Evolutionary conservation across 2,888 invertebrate genomes (phyloP).

Genomic region (Megaustenia siamemsis): DNA sequence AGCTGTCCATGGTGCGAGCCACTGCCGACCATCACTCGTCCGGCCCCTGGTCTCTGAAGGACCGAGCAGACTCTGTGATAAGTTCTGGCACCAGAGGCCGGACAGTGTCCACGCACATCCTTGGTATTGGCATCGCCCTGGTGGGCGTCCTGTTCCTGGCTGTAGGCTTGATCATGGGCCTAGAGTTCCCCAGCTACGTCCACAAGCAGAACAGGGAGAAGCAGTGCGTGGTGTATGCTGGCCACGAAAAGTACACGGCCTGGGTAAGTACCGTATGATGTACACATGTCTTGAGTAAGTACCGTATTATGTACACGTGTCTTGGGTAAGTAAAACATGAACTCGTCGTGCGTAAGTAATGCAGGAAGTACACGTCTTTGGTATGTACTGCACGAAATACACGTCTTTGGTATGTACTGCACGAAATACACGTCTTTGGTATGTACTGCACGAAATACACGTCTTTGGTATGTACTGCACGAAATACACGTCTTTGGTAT

Average conservation of each 20-base stretch:
- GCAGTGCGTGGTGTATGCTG: slow-evolving; percentile 64
- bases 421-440: too few relatives aligned
- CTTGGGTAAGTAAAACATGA: too few relatives aligned
- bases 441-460: too few relatives aligned
- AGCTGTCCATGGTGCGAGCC: slow-evolving; percentile 24
- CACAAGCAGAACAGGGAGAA: slow-evolving; percentile 62
- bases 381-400: too few relatives aligned
- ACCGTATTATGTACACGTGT: too few relatives aligned
- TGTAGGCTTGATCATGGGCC: slow-evolving; percentile 70
- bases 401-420: too few relatives aligned
- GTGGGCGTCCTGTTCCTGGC: slow-evolving; percentile 66
- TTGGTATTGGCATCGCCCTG: slow-evolving; percentile 69
- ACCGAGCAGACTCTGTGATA: slow-evolving; percentile 27
- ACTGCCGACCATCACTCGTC: slow-evolving; percentile 30
- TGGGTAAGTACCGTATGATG: slow-evolving; percentile 74
- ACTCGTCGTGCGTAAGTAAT: too few relatives aligned
- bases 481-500: too few relatives aligned
- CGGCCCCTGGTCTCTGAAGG: slow-evolving; percentile 49
- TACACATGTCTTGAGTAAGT: too few relatives aligned
- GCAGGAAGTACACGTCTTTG: too few relatives aligned
- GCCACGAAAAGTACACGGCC: slow-evolving; percentile 61
- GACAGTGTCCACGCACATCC: slow-evolving; percentile 62
- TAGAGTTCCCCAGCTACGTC: slow-evolving; percentile 72
- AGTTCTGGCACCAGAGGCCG: slow-evolving; percentile 45
- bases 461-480: too few relatives aligned